Evolutionary conservation across 2,113 vertebrate species (phyloP).

Genomic region (Coregonus clupeaformis): DNA sequence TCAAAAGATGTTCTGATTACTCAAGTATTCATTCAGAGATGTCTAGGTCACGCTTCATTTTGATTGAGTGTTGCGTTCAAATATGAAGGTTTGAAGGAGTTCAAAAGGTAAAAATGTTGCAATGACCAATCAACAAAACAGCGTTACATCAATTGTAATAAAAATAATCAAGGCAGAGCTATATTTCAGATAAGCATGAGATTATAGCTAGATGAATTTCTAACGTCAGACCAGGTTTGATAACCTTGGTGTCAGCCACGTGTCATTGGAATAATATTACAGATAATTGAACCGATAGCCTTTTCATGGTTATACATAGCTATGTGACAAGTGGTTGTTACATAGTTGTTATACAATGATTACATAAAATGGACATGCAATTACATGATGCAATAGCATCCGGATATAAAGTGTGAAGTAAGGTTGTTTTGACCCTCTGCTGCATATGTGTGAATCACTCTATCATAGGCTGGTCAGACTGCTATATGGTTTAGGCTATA

Average conservation of each 20-base stretch:
- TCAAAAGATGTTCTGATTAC: slow-evolving; percentile 4
- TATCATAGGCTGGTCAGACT: too few relatives aligned
- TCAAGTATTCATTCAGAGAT: not conserved
- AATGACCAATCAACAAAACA: not conserved
- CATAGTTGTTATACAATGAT: too few relatives aligned
- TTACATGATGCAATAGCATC: not conserved
- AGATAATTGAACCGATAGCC: not conserved
- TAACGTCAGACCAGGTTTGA: not conserved
- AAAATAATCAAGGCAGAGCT: not conserved
- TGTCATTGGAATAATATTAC: not conserved
- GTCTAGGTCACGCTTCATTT: not conserved
- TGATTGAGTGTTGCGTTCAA: not conserved
- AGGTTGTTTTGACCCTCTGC: too few relatives aligned
- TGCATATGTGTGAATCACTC: too few relatives aligned
- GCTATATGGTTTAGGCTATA: too few relatives aligned
- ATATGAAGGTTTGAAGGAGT: not conserved
- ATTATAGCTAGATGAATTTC: not conserved
- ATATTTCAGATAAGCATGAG: not conserved
- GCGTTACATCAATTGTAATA: not conserved
- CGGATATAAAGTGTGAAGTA: too few relatives aligned
- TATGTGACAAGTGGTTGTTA: too few relatives aligned
- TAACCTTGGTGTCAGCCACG: not conserved
- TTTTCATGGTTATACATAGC: too few relatives aligned
- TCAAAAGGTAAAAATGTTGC: not conserved
- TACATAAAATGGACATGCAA: not conserved